Conservation (phyloP, 1,140 invertebrate species). For the Lepidostoma basale region DNA sequence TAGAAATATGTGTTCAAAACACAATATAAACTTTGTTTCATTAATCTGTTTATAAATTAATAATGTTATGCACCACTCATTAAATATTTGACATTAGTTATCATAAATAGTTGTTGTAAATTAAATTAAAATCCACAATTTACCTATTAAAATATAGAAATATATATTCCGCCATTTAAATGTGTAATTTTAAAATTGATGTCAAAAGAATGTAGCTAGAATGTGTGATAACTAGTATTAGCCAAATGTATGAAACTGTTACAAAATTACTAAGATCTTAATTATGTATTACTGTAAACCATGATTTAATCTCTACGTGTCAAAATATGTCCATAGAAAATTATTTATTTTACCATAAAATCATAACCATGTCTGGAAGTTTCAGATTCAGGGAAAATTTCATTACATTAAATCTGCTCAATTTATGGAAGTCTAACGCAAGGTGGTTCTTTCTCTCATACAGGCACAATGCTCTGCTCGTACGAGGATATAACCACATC, state of each 20-base stretch:
- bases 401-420: too few relatives aligned
- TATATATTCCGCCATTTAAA: conserved; percentile 45
- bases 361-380: too few relatives aligned
- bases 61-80: conserved; percentile 33
- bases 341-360: background rate
- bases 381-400: too few relatives aligned
- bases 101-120: conserved; percentile 40
- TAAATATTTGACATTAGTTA: conserved; percentile 21
- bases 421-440: too few relatives aligned
- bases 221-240: conserved; percentile 47
- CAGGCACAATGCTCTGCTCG: too few relatives aligned
- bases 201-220: conserved; percentile 46
- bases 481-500: too few relatives aligned
- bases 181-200: conserved; percentile 47
- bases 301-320: conserved; percentile 43
- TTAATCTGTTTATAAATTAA: conserved; percentile 17
- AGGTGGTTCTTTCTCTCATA: too few relatives aligned
- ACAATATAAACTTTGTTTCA: conserved; percentile 8
- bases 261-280: conserved; percentile 25
- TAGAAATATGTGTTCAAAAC: conserved; percentile 23
- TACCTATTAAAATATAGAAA: conserved; percentile 37
- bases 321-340: conserved; percentile 33
- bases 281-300: conserved; percentile 31
- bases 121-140: conserved; percentile 27
- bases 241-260: conserved; percentile 35